Conservation (phyloP, 2,888 invertebrate species). For the Hydrotaea cyrtoneurina region DNA sequence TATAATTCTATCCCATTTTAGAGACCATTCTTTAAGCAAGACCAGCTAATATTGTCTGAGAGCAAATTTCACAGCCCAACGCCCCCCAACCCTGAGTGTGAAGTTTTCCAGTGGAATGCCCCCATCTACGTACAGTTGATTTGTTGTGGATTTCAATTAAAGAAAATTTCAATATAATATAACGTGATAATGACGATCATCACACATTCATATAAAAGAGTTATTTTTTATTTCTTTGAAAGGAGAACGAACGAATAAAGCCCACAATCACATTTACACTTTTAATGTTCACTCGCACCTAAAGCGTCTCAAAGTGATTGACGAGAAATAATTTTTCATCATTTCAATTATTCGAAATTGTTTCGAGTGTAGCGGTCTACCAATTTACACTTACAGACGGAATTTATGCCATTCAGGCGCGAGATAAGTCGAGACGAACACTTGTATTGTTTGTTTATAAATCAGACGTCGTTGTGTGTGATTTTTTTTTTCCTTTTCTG, state of each 20-base stretch:
- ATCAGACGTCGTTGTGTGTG: conserved; percentile 3
- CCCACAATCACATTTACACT: conserved; percentile 6
- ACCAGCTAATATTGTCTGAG: no score
- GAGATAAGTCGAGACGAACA: conserved; percentile 14
- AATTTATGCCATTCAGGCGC: neutral
- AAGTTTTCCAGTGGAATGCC: neutral
- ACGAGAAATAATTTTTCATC: conserved; percentile 67
- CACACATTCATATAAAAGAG: conserved; percentile 14
- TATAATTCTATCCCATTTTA: no score
- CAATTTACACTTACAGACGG: neutral
- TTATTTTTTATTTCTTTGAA: neutral
- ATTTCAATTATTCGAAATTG: conserved; percentile 46
- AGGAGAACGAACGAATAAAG: neutral
- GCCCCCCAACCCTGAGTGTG: no score
- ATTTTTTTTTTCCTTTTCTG: conserved; percentile 31
- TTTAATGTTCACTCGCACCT: neutral
- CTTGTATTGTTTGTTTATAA: conserved; percentile 45
- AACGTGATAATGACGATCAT: conserved; percentile 40
- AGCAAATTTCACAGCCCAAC: no score
- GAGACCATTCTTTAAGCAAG: no score
- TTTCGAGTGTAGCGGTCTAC: neutral
- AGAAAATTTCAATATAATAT: conserved; percentile 28
- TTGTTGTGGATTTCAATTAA: neutral
- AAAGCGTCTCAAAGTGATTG: conserved; percentile 48
- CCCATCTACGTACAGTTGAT: no score